phyloP scores from a whole-genome alignment of 1,140 invertebrate species.

The Drosophila melanica region DNA sequence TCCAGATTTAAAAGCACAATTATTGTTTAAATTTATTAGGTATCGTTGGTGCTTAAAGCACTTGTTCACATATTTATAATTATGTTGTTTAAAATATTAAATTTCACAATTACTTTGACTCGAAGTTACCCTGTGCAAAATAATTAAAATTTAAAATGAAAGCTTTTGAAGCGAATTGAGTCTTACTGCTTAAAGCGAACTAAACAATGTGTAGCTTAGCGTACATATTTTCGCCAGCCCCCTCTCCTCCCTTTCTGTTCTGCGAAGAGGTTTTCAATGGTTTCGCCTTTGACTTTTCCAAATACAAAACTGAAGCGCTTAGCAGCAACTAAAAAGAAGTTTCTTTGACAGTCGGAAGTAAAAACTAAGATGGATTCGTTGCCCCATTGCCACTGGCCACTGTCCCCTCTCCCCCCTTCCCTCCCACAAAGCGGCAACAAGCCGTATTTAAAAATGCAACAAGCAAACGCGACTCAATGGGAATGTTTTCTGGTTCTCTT shows the following conservation, averaged over 20 bases:
- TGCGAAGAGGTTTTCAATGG: background rate
- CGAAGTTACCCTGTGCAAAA: too few relatives aligned
- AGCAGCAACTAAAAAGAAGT: conserved; percentile 21
- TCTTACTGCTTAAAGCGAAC: too few relatives aligned
- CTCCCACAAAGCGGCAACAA: background rate
- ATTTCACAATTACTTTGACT: too few relatives aligned
- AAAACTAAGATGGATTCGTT: conserved; percentile 37
- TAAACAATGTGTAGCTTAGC: background rate
- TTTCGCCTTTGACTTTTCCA: conserved; percentile 2
- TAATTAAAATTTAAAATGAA: too few relatives aligned
- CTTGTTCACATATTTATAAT: too few relatives aligned
- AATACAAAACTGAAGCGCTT: conserved; percentile 11
- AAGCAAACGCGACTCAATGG: conserved; percentile 53
- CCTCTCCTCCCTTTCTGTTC: background rate
- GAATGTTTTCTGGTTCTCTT: conserved; percentile 33
- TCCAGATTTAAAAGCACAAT: too few relatives aligned
- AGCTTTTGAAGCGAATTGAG: too few relatives aligned
- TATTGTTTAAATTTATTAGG: too few relatives aligned
- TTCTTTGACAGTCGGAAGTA: conserved; percentile 41
- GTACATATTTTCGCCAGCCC: background rate
- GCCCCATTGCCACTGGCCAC: background rate
- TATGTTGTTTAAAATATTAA: too few relatives aligned
- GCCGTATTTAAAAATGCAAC: conserved; percentile 76
- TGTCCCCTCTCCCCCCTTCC: background rate
- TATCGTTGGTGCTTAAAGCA: too few relatives aligned